A percentile compares a stretch with the other conserved stretches of the same genome.
These are phyloP conservation scores for Phenganax subtilis DNA, from an alignment of 92 coral and sea anemone genomes.

Conservation along the genomic window DNA sequence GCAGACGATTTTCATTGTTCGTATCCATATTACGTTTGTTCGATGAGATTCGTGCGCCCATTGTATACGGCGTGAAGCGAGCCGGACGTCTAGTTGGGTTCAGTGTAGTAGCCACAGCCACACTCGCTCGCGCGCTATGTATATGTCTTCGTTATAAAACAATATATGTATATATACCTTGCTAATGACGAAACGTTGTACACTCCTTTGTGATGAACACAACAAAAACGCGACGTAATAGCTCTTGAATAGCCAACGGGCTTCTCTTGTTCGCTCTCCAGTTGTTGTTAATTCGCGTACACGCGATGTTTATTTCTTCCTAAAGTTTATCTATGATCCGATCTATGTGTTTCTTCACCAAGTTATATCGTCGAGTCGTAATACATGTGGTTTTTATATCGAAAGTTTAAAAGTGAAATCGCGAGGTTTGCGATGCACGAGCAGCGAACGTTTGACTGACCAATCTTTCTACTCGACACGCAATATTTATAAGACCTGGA, in stretches of 20 bases:
- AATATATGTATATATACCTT: not conserved
- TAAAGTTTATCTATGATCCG: no score
- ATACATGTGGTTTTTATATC: not conserved
- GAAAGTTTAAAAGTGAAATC: not conserved
- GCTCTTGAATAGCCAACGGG: no score
- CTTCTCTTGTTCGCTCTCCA: no score
- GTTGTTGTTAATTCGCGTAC: no score
- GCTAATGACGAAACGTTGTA: no score
- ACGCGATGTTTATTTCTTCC: no score
- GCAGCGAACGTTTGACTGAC: not conserved
- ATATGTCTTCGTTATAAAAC: not conserved
- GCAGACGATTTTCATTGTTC: conserved; percentile 54
- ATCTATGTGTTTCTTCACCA: no score
- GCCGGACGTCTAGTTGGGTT: conserved; percentile 15
- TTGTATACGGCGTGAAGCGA: conserved; percentile 43
- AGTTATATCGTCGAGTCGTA: not conserved
- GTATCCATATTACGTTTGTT: conserved; percentile 90
- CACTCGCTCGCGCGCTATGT: no score
- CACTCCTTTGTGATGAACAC: no score
- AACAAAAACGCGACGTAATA: no score
- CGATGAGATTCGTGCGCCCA: conserved; percentile 99
- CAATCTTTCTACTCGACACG: not conserved
- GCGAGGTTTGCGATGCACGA: not conserved
- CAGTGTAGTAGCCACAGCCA: no score
- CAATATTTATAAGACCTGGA: not conserved